These are phyloP conservation scores for Girardinichthys multiradiatus DNA, from an alignment of 2,113 vertebrate species.

Conservation along the genomic window DNA sequence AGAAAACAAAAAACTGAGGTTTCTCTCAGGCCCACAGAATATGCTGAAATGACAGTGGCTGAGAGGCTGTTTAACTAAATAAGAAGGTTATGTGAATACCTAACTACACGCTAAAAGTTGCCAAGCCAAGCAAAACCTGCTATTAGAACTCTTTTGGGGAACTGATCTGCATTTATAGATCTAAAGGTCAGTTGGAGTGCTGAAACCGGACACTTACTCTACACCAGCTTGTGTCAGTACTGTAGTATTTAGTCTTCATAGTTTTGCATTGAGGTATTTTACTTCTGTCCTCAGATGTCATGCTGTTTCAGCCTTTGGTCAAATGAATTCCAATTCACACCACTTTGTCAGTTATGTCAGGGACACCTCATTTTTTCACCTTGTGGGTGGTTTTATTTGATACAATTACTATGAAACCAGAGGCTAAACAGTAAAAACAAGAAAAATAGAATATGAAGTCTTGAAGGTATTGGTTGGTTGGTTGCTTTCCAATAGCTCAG, in stretches of 20 bases:
- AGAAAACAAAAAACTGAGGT: neutral
- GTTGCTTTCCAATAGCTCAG: no score
- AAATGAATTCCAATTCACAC: neutral
- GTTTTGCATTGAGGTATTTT: neutral
- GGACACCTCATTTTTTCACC: no score
- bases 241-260: slow-evolving; percentile 11
- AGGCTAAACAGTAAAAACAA: no score
- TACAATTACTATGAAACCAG: no score
- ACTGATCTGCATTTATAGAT: slow-evolving; percentile 45
- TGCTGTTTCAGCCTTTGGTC: neutral
- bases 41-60: slow-evolving; percentile 48
- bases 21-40: slow-evolving; percentile 6
- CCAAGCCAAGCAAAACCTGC: slow-evolving; percentile 49
- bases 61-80: slow-evolving; percentile 5
- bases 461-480: no score
- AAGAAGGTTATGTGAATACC: slow-evolving; percentile 43
- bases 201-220: slow-evolving; percentile 39
- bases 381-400: no score
- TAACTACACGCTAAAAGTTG: slow-evolving; percentile 45
- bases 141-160: slow-evolving; percentile 38
- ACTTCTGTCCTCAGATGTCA: slow-evolving; percentile 10
- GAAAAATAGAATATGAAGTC: no score
- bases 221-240: slow-evolving; percentile 14
- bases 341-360: no score
- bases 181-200: slow-evolving; percentile 58